These are phyloP conservation scores for Parochlus steinenii DNA, from an alignment of 2,888 invertebrate species.

Conservation along the genomic window DNA sequence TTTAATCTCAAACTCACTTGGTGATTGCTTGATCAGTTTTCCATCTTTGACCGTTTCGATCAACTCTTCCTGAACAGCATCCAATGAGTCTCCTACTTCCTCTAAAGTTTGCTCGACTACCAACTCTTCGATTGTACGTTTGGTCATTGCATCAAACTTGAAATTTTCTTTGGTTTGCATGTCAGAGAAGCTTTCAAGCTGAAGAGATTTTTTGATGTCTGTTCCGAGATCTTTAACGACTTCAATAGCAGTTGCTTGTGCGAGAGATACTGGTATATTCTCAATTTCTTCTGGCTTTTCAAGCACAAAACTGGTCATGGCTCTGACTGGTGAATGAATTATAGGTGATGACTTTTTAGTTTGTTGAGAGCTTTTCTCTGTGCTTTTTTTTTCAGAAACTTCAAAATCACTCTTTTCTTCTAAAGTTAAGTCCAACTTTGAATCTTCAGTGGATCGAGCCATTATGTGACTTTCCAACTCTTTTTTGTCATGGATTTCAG, in stretches of 20 bases:
- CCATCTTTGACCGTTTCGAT: slow-evolving; percentile 42
- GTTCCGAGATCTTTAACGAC: slow-evolving; percentile 36
- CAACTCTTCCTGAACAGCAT: slow-evolving; percentile 51
- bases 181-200: slow-evolving; percentile 7
- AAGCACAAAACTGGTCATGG: slow-evolving; percentile 26
- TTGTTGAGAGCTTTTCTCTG: slow-evolving; percentile 14
- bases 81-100: slow-evolving; percentile 52
- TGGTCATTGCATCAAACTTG: slow-evolving; percentile 25
- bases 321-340: slow-evolving; percentile 31
- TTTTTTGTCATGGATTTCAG: background rate
- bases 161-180: slow-evolving; percentile 3
- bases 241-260: slow-evolving; percentile 35
- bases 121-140: slow-evolving; percentile 33
- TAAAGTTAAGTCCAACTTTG: slow-evolving; percentile 21
- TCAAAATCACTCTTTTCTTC: slow-evolving; percentile 26
- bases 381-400: slow-evolving; percentile 21
- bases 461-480: background rate
- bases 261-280: slow-evolving; percentile 28
- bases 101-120: slow-evolving; percentile 51
- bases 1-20: slow-evolving; percentile 57
- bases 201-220: slow-evolving; percentile 30
- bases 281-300: slow-evolving; percentile 29
- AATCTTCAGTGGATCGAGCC: slow-evolving; percentile 13
- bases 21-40: slow-evolving; percentile 51
- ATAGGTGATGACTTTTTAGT: slow-evolving; percentile 23